A percentile compares a stretch with the other conserved stretches of the same genome.
These are phyloP conservation scores for Athetis lepigone DNA, from an alignment of 2,888 invertebrate genomes.

Conservation along the genomic window DNA sequence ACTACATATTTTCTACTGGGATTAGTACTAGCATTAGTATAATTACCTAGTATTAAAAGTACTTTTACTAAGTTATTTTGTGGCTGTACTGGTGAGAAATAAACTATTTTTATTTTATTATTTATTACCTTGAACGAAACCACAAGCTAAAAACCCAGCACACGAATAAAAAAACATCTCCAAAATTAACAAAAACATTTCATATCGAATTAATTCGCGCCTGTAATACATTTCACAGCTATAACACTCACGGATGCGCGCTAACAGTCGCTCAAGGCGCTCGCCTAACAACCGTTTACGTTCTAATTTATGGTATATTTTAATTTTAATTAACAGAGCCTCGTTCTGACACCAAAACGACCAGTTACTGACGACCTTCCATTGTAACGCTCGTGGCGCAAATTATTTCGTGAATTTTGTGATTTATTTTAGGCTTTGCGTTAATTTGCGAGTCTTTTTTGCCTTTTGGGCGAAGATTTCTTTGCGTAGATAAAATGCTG, in stretches of 20 bases:
- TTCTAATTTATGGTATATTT: constrained; percentile 78
- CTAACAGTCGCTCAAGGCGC: constrained; percentile 49
- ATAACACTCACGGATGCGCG: constrained; percentile 54
- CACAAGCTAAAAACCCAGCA: too few species aligned
- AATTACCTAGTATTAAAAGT: too few species aligned
- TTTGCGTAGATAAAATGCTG: constrained; percentile 28
- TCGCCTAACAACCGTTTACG: constrained; percentile 58
- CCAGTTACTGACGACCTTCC: constrained; percentile 42
- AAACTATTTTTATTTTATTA: too few species aligned
- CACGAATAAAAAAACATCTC: background rate
- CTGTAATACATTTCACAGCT: constrained; percentile 57
- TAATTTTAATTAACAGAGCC: constrained; percentile 77
- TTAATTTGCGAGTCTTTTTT: constrained; percentile 40
- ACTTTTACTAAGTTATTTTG: too few species aligned
- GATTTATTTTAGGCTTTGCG: constrained; percentile 44
- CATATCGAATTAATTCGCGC: constrained; percentile 34
- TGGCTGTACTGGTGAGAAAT: too few species aligned
- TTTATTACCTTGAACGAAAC: too few species aligned
- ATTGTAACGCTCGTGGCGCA: constrained; percentile 35
- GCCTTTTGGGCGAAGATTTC: constrained; percentile 7
- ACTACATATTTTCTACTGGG: too few species aligned
- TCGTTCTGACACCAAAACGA: constrained; percentile 56
- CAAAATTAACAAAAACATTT: constrained; percentile 10
- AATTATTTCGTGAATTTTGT: constrained; percentile 47
- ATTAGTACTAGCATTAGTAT: too few species aligned